A percentile compares a stretch with the other conserved stretches of the same genome.
Conservation (phyloP, 2,797 vertebrate genomes). For the Perdix hodgsoniae region DNA sequence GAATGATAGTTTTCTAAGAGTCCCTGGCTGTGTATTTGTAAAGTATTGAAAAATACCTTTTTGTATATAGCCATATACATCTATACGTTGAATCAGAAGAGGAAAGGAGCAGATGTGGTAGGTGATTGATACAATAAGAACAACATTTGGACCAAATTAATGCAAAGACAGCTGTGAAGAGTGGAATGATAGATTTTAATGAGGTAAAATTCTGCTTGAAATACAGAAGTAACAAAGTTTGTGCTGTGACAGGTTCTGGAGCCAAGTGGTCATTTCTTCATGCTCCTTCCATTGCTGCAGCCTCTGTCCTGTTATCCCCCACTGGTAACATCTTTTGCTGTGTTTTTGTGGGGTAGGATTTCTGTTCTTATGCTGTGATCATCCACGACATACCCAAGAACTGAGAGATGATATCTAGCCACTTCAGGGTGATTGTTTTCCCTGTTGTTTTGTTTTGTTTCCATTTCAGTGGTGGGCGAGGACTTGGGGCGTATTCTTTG, state of each 20-base stretch:
- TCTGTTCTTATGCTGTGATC: not conserved
- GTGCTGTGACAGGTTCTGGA: not conserved
- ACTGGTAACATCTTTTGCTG: not conserved
- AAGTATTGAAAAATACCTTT: not conserved
- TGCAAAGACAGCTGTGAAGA: not conserved
- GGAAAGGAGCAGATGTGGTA: not conserved
- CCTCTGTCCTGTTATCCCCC: not conserved
- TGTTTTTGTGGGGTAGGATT: not conserved
- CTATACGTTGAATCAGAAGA: not conserved
- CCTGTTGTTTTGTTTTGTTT: not conserved
- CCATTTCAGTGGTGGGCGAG: not conserved
- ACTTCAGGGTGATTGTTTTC: not conserved
- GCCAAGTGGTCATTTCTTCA: accelerated
- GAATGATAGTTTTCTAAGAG: not conserved
- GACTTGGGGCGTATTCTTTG: not conserved
- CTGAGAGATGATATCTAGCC: not conserved
- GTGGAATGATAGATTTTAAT: not conserved
- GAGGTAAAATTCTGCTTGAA: not conserved
- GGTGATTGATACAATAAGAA: not conserved
- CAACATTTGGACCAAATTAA: not conserved
- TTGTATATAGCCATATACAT: not conserved
- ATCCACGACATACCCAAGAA: not conserved
- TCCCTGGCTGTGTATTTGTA: not conserved
- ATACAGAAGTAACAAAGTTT: not conserved
- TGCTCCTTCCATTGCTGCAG: not conserved